phyloP scores from a whole-genome alignment of 2,113 vertebrate genomes.

The Parus major region DNA sequence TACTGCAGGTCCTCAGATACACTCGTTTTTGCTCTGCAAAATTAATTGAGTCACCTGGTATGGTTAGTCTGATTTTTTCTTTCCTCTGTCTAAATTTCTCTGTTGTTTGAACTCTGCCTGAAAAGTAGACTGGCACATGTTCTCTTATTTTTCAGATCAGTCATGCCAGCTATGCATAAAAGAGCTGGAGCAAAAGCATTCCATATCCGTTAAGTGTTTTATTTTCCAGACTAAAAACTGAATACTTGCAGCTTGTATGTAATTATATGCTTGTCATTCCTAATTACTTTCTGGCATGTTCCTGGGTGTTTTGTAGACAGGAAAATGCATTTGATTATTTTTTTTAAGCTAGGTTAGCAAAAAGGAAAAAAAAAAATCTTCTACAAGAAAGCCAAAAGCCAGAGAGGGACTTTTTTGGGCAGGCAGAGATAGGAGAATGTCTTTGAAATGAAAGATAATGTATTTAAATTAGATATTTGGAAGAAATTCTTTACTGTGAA shows the following conservation, averaged over 20 bases:
- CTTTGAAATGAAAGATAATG: neutral
- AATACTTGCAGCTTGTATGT: slow-evolving; percentile 33
- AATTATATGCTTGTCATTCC: slow-evolving; percentile 39
- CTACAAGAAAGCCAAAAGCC: neutral
- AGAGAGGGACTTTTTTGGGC: neutral
- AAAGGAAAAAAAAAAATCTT: neutral
- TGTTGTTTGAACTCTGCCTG: neutral
- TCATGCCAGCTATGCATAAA: slow-evolving; percentile 36
- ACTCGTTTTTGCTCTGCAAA: neutral
- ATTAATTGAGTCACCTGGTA: neutral
- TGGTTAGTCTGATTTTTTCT: neutral
- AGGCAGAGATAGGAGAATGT: neutral
- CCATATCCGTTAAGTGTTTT: slow-evolving; percentile 8
- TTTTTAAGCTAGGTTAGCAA: neutral
- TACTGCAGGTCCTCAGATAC: rapidly evolving
- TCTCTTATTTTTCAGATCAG: slow-evolving; percentile 38
- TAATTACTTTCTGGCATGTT: slow-evolving; percentile 36
- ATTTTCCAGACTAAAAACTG: slow-evolving; percentile 40
- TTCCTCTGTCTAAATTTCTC: neutral
- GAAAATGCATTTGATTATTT: neutral
- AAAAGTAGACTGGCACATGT: neutral
- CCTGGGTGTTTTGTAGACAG: neutral
- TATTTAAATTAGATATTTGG: neutral
- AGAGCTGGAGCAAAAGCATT: slow-evolving; percentile 36
- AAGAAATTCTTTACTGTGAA: neutral